Conservation (phyloP, 2,113 vertebrate genomes). For the Oxyura jamaicensis region DNA sequence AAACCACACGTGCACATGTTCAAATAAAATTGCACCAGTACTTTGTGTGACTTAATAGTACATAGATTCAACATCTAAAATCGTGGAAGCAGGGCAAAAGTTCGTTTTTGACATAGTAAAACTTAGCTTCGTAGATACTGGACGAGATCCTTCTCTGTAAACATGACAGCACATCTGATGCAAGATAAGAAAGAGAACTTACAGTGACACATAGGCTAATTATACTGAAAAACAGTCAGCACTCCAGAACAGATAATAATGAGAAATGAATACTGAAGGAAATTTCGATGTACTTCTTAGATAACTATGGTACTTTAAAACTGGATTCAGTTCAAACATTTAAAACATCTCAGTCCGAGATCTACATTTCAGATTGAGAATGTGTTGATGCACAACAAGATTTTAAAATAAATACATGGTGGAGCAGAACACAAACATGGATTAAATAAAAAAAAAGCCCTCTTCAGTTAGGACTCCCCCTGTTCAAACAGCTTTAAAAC, state of each 20-base stretch:
- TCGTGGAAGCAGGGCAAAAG: neutral
- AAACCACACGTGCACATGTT: neutral
- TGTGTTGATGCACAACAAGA: slow-evolving; percentile 36
- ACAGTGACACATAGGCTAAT: neutral
- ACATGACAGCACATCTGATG: neutral
- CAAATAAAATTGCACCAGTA: neutral
- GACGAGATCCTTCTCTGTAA: slow-evolving; percentile 2
- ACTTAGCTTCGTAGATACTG: neutral
- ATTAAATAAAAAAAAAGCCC: neutral
- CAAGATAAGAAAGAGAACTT: slow-evolving; percentile 45
- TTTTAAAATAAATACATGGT: slow-evolving; percentile 56
- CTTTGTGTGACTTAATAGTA: neutral
- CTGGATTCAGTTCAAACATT: slow-evolving; percentile 53
- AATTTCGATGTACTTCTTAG: slow-evolving; percentile 63
- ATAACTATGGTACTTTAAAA: slow-evolving; percentile 60
- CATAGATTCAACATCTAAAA: neutral
- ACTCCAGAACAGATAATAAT: slow-evolving; percentile 60
- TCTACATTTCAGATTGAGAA: slow-evolving; percentile 60
- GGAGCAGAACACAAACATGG: slow-evolving; percentile 14
- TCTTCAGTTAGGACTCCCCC: neutral
- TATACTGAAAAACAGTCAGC: slow-evolving; percentile 6
- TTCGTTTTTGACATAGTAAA: neutral
- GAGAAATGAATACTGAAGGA: slow-evolving; percentile 52
- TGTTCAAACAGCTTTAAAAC: neutral
- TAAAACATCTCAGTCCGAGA: slow-evolving; percentile 35